Base-by-base conservation (phyloP, 2,888 invertebrate genomes). In the Aplocera efformata region DNA sequence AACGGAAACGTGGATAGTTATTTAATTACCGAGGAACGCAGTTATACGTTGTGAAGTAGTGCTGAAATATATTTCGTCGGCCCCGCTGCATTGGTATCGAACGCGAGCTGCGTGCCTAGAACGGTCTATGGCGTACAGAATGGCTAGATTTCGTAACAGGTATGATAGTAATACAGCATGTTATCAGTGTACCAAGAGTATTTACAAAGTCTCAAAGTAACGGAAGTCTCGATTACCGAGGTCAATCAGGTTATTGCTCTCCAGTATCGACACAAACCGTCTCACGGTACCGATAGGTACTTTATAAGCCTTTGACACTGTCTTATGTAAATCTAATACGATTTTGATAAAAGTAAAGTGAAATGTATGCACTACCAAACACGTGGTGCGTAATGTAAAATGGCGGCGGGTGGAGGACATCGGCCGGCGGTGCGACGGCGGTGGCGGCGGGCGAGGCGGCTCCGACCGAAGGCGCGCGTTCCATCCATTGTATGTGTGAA, bases 341-440 rank as follows among this genome's bases (percentile, higher is more conserved):
- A n/a, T n/a, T n/a, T n/a, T n/a, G n/a, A n/a, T n/a, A n/a, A n/a
- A n/a, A n/a, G n/a, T n/a, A 5, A 5, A 17, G 2, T 17, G 13
- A 2, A 5, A 17, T 22, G 37, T 53, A 62, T 73, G 70, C 69
- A 69, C 57, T 66, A 45, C n/a, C 7, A 60, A 79, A 74, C 84
- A 84, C 84, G 83, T 85, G 85, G 80, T 81, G 67, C 54, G 66
- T 73, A 64, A 77, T 75, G 72, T 71, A 85, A 85, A 75, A 85
- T 84, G 85, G 84, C 84, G 83, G 79, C 81, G 63, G 55, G 10
- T 10, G 24, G 28, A 31, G 39, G 7, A n/a, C 4, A 17, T 6
- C 10, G 13, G 13, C 33, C 24, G 25, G 21, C 20, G 37, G 40
- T 25, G 44, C 28, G 31, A 25, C 10, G 30, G 37, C 42, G 29